Percentiles rank a stretch among this genome's conserved stretches.
Evolutionary conservation across 37 sponge, comb jelly and placozoan genomes (phyloP).

Genomic region (Haliclona indistincta): DNA sequence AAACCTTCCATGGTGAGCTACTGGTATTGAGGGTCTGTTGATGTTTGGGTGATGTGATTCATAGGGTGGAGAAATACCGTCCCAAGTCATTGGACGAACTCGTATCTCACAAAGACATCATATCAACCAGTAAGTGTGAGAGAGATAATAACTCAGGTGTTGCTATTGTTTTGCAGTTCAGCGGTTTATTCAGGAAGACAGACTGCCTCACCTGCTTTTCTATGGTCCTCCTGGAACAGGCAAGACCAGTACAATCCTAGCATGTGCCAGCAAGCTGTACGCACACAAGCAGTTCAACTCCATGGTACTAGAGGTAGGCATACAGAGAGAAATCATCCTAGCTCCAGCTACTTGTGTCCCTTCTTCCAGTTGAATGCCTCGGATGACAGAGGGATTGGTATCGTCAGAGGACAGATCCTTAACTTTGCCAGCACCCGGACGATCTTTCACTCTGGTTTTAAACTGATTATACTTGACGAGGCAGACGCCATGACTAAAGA

Average conservation of each 20-base stretch:
- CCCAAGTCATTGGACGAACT: constrained; percentile 86
- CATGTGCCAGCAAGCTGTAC: constrained; percentile 88
- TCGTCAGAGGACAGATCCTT: constrained; percentile 89
- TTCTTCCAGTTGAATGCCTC: constrained; percentile 92
- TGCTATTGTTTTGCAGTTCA: constrained; percentile 58
- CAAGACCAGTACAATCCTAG: constrained; percentile 96
- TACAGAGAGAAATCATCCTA: not conserved
- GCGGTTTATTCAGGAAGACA: constrained; percentile 84
- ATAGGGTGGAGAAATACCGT: constrained; percentile 98
- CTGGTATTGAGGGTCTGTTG: not conserved
- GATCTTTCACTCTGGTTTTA: constrained; percentile 93
- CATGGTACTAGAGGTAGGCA: constrained; percentile 91
- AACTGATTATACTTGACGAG: constrained; percentile 95
- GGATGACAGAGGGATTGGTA: constrained; percentile 97
- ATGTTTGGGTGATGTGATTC: not conserved
- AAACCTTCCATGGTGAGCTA: constrained; percentile 55
- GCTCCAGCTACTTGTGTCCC: not conserved
- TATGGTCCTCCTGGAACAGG: constrained; percentile 99
- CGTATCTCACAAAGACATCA: constrained; percentile 96
- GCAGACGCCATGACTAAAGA: constrained; percentile 99
- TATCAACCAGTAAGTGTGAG: constrained; percentile 75
- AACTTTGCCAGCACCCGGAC: constrained; percentile 96
- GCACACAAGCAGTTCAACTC: constrained; percentile 77
- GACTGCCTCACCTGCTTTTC: constrained; percentile 94
- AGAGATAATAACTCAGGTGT: not conserved